A percentile compares a stretch with the other conserved stretches of the same genome.
Conservation (phyloP, 2,797 vertebrate genomes). For the Oophaga sylvatica region DNA sequence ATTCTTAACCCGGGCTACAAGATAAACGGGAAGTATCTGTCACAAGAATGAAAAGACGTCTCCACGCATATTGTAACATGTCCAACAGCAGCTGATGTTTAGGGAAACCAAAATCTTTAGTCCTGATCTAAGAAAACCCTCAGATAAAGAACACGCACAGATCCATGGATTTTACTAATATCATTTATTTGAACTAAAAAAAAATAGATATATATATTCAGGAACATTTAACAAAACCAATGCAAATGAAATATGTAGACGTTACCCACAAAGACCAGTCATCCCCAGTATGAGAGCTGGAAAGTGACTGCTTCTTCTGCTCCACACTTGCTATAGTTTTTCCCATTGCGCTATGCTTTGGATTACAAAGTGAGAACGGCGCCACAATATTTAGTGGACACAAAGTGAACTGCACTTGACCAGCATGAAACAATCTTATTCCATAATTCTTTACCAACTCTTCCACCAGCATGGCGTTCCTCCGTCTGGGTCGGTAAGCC, state of each 20-base stretch:
- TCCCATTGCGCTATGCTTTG: neutral
- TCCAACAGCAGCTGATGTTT: neutral
- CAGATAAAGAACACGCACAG: no score
- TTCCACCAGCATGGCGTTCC: neutral
- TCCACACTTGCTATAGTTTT: neutral
- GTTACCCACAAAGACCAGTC: neutral
- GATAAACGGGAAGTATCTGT: neutral
- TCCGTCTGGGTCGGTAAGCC: no score
- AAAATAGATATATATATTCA: neutral
- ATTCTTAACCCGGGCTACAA: neutral
- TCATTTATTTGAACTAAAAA: conserved; percentile 2
- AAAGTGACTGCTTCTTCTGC: neutral
- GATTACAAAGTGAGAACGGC: neutral
- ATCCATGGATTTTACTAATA: neutral
- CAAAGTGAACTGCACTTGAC: neutral
- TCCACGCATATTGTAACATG: neutral
- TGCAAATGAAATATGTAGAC: neutral
- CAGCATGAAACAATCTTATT: neutral
- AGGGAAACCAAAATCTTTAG: neutral
- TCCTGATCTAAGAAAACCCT: neutral
- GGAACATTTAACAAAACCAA: neutral
- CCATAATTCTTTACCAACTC: neutral
- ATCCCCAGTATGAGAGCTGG: neutral
- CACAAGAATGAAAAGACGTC: neutral
- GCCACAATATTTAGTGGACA: neutral